Evolutionary conservation across 2,888 invertebrate genomes (phyloP).

Genomic region (Torymus texanus): DNA sequence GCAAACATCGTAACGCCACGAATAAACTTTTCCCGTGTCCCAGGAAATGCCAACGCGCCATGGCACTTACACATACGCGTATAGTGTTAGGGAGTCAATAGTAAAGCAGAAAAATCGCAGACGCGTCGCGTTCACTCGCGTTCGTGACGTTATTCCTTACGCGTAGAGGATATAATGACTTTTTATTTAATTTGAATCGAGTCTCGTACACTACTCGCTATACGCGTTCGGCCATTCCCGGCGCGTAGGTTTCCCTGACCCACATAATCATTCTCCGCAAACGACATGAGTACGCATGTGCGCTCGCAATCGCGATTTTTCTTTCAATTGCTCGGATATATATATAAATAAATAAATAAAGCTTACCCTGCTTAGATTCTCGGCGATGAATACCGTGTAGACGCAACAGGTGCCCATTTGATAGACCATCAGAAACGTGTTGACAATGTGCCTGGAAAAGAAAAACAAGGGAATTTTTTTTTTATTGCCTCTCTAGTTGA

Average conservation of each 20-base stretch:
- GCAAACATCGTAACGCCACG: neutral
- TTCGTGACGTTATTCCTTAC: neutral
- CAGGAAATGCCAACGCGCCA: neutral
- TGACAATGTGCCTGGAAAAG: constrained; percentile 82
- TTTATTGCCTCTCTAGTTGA: neutral
- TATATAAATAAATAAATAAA: neutral
- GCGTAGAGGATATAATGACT: constrained; percentile 15
- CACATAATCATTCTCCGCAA: neutral
- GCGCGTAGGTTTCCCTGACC: constrained; percentile 39
- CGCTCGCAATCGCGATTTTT: neutral
- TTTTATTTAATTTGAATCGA: constrained; percentile 33
- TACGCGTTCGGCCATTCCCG: neutral
- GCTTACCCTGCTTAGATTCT: constrained; percentile 85
- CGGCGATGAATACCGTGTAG: constrained; percentile 94
- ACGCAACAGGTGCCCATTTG: constrained; percentile 98
- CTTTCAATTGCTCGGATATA: neutral
- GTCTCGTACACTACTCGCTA: constrained; percentile 1
- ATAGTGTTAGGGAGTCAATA: neutral
- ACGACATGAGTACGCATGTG: neutral
- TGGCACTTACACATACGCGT: too few relatives aligned
- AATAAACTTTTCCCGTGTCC: neutral
- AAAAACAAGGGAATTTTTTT: constrained; percentile 48
- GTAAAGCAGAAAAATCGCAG: constrained; percentile 10
- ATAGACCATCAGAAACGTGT: constrained; percentile 87
- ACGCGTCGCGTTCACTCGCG: too few relatives aligned